Evolutionary conservation across 2,113 vertebrate genomes (phyloP), one percentile per base, ranked within the genome.

Genomic region (Nestor notabilis): DNA sequence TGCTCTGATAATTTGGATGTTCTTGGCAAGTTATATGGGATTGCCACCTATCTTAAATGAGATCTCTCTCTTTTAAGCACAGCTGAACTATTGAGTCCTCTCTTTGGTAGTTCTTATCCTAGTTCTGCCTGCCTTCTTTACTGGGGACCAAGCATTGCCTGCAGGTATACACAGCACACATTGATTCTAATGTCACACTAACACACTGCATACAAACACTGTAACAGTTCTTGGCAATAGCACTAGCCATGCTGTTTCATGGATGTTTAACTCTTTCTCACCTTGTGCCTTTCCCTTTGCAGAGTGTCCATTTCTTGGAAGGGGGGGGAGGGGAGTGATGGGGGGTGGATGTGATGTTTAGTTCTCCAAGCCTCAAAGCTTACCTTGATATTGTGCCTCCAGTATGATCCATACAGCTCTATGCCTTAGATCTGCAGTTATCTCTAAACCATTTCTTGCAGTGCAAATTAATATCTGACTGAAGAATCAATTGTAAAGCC

Each of bases 401-500:
- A 37, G 49, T 74, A 39, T 44, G 68, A 80, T 56, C 3, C 0
- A 82, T 93, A 56, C 2, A 47, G 80, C 76, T 64, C 13, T 35
- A 6, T 83, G 76, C 69, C 44, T 84, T 60, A 93, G 92, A 71
- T 14, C 68, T 53, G 44, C 37, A 66, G 60, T 65, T 33, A 88
- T 35, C 20, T 33, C 58, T 84, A 74, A 85, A 90, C 53, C 13
- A 39, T 47, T 90, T 86, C 46, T 94, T 88, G 53, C 65, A 68
- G 33, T 75, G 50, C 64, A 88, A 94, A 92, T 80, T 88, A 96
- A 56, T 74, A 66, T 92, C 43, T 74, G 81, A 83, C 60, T 70
- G 66, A 58, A 95, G 53, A 91, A 91, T 83, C 58, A 49, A 77
- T 87, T 93, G 82, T 77, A 65, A 87, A 94, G n/a, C 35, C 24